phyloP scores from a whole-genome alignment of 2,888 invertebrate genomes.

The Euzophera pinguis region DNA sequence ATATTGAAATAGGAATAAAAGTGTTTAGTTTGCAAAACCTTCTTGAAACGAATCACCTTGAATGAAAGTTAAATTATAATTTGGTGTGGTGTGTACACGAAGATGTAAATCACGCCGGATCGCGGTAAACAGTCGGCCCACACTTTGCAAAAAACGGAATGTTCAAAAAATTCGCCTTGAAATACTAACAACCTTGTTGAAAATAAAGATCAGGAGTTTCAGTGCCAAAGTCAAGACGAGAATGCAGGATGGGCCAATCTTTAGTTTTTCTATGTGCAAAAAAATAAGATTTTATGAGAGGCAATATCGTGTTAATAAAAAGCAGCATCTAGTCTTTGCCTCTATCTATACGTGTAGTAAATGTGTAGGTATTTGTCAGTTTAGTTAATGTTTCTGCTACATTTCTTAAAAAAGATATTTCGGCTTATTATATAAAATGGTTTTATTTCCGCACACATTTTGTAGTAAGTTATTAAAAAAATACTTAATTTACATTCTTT shows the following conservation, averaged over 20 bases:
- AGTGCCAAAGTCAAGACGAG: constrained; percentile 38
- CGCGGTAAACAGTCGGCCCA: constrained; percentile 60
- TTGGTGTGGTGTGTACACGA: constrained; percentile 32
- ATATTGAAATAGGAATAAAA: not conserved
- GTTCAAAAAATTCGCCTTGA: constrained; percentile 41
- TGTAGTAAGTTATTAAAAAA: too few species aligned
- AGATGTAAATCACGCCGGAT: constrained; percentile 52
- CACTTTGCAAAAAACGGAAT: constrained; percentile 45
- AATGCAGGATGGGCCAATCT: not conserved
- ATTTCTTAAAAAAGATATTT: too few species aligned
- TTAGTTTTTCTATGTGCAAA: too few species aligned
- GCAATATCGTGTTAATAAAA: too few species aligned
- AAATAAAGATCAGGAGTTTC: constrained; percentile 37
- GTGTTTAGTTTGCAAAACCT: constrained; percentile 19
- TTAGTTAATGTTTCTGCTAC: too few species aligned
- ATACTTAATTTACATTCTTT: too few species aligned
- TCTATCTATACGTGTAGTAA: too few species aligned
- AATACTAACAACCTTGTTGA: constrained; percentile 48
- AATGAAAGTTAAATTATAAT: constrained; percentile 39
- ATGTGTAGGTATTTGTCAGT: too few species aligned
- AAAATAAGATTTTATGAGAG: too few species aligned
- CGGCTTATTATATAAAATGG: too few species aligned
- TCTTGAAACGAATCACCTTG: constrained; percentile 45
- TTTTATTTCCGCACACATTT: too few species aligned
- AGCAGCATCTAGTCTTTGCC: too few species aligned